phyloP scores from a whole-genome alignment of 2,113 vertebrate species.

The Lagenorhynchus albirostris region DNA sequence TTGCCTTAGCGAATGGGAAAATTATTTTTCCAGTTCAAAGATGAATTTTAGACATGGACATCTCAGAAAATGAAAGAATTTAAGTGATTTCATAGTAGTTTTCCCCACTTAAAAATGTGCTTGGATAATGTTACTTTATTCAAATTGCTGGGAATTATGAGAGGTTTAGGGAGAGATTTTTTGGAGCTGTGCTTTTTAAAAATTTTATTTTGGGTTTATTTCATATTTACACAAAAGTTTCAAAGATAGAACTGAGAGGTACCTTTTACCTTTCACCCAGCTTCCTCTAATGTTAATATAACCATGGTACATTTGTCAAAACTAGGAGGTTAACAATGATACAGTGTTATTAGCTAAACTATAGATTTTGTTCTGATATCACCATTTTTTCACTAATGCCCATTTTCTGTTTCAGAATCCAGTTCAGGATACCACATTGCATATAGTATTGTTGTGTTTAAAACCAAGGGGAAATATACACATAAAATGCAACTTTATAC shows the following conservation, averaged over 20 bases:
- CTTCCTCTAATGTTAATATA: neutral
- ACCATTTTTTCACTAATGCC: neutral
- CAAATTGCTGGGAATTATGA: conserved; percentile 6
- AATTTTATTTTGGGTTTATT: neutral
- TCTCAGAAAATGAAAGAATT: conserved; percentile 12
- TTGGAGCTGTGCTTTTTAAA: conserved; percentile 20
- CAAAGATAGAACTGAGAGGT: neutral
- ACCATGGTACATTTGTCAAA: neutral
- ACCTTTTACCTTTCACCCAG: neutral
- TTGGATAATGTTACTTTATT: conserved; percentile 15
- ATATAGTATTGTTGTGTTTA: neutral
- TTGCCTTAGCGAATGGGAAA: neutral
- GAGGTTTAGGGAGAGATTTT: neutral
- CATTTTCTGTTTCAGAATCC: neutral
- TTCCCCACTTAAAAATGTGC: neutral
- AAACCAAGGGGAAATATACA: neutral
- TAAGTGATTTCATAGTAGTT: neutral
- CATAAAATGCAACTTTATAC: neutral
- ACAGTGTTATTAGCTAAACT: neutral
- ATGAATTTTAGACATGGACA: neutral
- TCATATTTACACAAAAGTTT: conserved; percentile 28
- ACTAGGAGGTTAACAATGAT: neutral
- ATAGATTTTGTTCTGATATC: neutral
- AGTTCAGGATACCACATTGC: neutral
- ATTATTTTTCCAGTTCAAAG: conserved; percentile 43